phyloP scores from a whole-genome alignment of 2,797 vertebrate species.

The Phoebastria nigripes region DNA sequence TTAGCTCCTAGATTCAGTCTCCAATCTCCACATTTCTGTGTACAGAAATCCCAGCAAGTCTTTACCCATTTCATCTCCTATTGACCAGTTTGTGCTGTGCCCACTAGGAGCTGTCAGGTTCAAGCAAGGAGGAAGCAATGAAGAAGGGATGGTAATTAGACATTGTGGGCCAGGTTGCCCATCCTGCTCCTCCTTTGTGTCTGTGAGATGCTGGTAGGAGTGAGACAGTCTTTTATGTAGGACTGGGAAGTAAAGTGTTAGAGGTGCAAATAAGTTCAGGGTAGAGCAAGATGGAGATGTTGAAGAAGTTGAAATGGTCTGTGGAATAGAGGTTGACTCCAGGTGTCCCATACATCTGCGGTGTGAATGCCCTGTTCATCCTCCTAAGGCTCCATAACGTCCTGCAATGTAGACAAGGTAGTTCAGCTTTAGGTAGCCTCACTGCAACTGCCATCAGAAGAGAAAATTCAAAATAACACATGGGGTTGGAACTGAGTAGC shows the following conservation, averaged over 20 bases:
- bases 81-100: background rate
- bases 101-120: background rate
- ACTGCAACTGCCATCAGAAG: background rate
- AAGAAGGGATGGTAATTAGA: background rate
- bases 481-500: background rate
- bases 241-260: background rate
- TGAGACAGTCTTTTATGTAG: background rate
- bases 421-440: background rate
- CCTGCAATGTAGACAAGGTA: background rate
- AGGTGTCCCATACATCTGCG: background rate
- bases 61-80: background rate
- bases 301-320: background rate
- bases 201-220: background rate
- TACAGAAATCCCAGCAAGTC: background rate
- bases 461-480: background rate
- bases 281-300: background rate
- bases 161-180: background rate
- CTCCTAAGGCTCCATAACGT: background rate
- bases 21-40: background rate
- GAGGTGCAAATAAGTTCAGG: background rate
- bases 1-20: background rate
- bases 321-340: background rate
- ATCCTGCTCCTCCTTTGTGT: background rate
- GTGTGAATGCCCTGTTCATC: background rate
- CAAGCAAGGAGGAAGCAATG: background rate